Evolutionary conservation across 2,113 vertebrate genomes (phyloP), one percentile per base, ranked within the genome.

Genomic region (Tretioscincus oriximinensis): DNA sequence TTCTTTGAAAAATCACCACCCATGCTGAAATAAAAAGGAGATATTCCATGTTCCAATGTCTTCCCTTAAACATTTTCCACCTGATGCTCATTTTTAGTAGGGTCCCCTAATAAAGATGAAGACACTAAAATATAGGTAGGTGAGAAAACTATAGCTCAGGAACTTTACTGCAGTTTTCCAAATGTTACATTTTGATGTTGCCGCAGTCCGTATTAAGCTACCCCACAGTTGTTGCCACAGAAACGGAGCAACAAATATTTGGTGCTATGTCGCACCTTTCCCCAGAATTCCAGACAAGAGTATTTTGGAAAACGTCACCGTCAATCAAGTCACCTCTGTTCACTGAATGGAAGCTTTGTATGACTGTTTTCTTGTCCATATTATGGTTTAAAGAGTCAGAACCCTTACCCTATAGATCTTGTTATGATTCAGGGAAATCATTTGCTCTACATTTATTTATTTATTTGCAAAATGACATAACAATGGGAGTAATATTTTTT

Each of bases 201-300:
- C 93, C 95, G 96, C 89, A 88, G 90, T n/a, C n/a, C n/a, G n/a
- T 92, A 93, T 95, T 96, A 96, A 94, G 94, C 85, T 86, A 70
- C 87, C 90, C 89, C 88, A 92, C 93, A 92, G 92, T 83, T 77
- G 96, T 97, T 97, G 93, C 96, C 91, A 82, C 94, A 95, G 94
- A 93, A 93, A 97, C 93, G 81, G 70, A 95, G 93, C 92, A 98
- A 98, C 97, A 99, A 99, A 97, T 97, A 97, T 96, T 96, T 97
- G 92, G 91, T 96, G 87, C 93, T 95, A 78, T 78, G 96, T 96
- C 94, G 95, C 96, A 97, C 98, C 96, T 96, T 97, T 95, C 92
- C 93, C 93, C 90, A 91, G 95, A 97, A 96, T 95, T 96, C 94
- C 95, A 95, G 93, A 90, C 90, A 84, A 94, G 92, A 96, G 94